Evolutionary conservation across 2,113 vertebrate genomes (phyloP).

Genomic region (Apistogramma diplotaenia): DNA sequence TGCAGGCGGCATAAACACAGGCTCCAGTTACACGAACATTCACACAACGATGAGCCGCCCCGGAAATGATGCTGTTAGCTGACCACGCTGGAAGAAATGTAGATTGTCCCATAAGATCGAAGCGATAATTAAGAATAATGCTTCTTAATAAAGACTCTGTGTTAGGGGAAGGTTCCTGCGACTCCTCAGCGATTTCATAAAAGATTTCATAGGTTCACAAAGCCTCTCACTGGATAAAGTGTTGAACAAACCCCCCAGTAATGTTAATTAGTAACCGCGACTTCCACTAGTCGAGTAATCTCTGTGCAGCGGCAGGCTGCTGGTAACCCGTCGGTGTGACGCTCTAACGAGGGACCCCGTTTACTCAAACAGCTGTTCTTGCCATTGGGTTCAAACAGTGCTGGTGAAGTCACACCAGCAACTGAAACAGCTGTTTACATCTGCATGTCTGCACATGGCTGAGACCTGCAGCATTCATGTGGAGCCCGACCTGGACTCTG

Average conservation of each 20-base stretch:
- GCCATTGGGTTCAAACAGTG: neutral
- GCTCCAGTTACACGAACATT: neutral
- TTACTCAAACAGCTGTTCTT: too few relatives aligned
- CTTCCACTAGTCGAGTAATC: neutral
- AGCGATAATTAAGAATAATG: neutral
- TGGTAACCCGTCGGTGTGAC: too few relatives aligned
- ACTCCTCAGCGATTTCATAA: neutral
- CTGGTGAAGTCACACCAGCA: neutral
- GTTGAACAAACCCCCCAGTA: neutral
- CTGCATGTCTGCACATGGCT: neutral
- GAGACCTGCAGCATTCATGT: neutral
- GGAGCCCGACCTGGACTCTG: neutral
- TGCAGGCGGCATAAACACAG: neutral
- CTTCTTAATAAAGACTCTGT: neutral
- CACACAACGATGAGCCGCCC: neutral
- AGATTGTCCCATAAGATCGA: neutral
- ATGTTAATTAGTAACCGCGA: neutral
- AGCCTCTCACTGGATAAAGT: too few relatives aligned
- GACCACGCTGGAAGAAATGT: neutral
- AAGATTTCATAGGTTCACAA: neutral
- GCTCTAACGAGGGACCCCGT: too few relatives aligned
- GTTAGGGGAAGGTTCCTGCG: neutral
- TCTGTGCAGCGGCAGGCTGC: neutral
- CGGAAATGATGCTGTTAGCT: neutral
- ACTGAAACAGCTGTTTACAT: neutral